Conservation (phyloP, 2,113 vertebrate species). For the Vulpes ferrilata region DNA sequence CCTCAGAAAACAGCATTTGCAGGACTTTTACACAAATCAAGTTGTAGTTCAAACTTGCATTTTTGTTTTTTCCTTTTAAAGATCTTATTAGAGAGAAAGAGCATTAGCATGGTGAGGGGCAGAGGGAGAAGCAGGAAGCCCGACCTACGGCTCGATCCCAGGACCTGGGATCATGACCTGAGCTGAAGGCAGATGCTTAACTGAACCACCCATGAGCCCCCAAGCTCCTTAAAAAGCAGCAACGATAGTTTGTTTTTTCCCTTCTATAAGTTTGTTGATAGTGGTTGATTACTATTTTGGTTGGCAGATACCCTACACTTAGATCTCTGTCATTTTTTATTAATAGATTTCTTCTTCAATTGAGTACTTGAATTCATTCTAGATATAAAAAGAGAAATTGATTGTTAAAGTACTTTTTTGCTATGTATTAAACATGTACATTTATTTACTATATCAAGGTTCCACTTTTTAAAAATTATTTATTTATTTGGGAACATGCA, state of each 20-base stretch:
- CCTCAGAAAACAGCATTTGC: neutral
- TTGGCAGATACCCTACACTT: conserved; percentile 7
- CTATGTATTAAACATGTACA: neutral
- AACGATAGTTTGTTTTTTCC: neutral
- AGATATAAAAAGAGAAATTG: neutral
- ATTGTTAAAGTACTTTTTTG: neutral
- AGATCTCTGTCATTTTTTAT: conserved; percentile 3
- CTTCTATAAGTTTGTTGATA: neutral
- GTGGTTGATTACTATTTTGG: neutral
- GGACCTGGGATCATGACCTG: neutral
- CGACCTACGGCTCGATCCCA: neutral
- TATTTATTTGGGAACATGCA: neutral
- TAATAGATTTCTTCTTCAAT: conserved; percentile 33
- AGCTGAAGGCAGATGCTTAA: neutral
- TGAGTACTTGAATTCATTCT: neutral
- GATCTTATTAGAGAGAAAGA: neutral
- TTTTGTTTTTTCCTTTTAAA: neutral
- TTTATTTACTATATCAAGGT: neutral
- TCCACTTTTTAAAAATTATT: neutral
- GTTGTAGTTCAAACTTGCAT: neutral
- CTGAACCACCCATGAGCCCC: neutral
- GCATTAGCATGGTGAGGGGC: neutral
- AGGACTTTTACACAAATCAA: conserved; percentile 2
- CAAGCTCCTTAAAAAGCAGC: neutral
- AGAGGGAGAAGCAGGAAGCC: neutral